phyloP scores from a whole-genome alignment of 2,797 vertebrate species.

The Pteronotus mesoamericanus region DNA sequence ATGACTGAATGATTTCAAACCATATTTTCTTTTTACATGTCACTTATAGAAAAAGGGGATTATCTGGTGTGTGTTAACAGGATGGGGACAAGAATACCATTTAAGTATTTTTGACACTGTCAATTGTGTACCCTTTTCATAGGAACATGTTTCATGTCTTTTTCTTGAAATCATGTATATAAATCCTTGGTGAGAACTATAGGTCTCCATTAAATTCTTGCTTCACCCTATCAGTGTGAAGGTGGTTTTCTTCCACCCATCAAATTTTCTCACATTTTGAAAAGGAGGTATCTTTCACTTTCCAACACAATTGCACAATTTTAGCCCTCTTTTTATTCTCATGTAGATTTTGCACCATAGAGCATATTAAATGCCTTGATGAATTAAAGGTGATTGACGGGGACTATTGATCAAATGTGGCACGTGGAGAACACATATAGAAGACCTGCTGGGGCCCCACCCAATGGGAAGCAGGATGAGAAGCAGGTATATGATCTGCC shows the following conservation, averaged over 20 bases:
- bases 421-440: background rate
- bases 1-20: background rate
- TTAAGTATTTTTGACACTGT: background rate
- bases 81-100: background rate
- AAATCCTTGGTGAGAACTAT: background rate
- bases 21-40: background rate
- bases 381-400: background rate
- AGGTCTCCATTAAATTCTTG: background rate
- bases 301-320: background rate
- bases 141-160: background rate
- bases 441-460: too few species aligned
- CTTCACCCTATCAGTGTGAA: background rate
- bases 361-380: background rate
- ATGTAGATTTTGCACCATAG: background rate
- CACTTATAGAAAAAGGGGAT: background rate
- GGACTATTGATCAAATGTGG: background rate
- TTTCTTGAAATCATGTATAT: background rate
- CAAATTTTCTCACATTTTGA: background rate
- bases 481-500: background rate
- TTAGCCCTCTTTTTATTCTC: background rate
- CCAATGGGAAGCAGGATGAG: background rate
- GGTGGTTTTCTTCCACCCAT: background rate
- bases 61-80: background rate
- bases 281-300: background rate
- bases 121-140: background rate